A percentile compares a stretch with the other conserved stretches of the same genome.
These are phyloP conservation scores for Ceratina calcarata DNA, from an alignment of 1,140 invertebrate species.

Conservation along the genomic window DNA sequence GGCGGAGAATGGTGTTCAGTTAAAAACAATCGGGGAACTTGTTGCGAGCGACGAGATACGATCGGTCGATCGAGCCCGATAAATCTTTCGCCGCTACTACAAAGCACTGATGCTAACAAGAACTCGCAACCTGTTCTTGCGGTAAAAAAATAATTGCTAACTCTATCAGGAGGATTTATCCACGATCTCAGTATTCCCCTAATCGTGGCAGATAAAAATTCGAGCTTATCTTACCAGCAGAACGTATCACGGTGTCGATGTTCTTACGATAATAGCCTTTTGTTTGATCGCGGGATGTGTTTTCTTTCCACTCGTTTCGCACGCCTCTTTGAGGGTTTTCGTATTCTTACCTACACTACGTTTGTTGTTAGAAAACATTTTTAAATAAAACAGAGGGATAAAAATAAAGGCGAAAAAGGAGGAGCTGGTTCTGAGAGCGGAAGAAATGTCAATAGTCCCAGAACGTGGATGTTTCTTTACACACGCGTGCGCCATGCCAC, in stretches of 20 bases:
- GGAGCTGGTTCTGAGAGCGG: neutral
- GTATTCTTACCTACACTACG: neutral
- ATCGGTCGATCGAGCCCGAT: conserved; percentile 14
- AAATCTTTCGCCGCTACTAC: conserved; percentile 17
- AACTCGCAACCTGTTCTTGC: neutral
- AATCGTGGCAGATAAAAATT: neutral
- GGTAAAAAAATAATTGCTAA: neutral
- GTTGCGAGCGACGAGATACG: conserved; percentile 17
- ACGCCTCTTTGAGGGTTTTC: too few relatives aligned
- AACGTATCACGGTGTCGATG: neutral
- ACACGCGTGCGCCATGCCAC: neutral
- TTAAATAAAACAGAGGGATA: neutral
- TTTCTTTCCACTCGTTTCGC: neutral
- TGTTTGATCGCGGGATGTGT: neutral
- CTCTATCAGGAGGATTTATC: neutral
- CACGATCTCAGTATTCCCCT: neutral
- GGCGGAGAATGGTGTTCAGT: neutral
- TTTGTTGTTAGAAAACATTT: neutral
- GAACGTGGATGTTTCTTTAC: conserved; percentile 14
- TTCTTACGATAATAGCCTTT: neutral
- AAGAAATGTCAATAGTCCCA: conserved; percentile 19
- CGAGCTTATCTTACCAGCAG: neutral
- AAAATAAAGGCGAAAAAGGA: neutral
- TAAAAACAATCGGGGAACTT: conserved; percentile 21
- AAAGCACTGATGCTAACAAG: neutral